These are phyloP conservation scores for Zaprionus nigranus DNA, from an alignment of 1,140 invertebrate species.

Conservation along the genomic window DNA sequence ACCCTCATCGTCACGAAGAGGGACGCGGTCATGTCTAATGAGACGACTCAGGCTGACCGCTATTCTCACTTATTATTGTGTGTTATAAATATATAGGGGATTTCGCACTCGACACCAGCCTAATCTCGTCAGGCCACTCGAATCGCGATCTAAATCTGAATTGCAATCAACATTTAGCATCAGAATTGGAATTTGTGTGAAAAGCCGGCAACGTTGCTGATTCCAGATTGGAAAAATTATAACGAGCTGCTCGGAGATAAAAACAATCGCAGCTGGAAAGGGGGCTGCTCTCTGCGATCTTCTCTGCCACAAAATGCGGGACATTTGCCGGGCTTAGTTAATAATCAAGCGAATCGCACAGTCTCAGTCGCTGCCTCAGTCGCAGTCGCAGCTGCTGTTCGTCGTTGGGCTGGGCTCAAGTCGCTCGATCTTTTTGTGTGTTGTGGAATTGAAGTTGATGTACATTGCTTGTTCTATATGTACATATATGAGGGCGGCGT, in stretches of 20 bases:
- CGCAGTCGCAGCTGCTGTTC: not conserved
- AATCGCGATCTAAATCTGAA: conserved; percentile 35
- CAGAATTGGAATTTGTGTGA: conserved; percentile 45
- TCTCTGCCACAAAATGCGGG: conserved; percentile 56
- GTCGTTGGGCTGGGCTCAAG: conserved; percentile 40
- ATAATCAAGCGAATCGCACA: conserved; percentile 60
- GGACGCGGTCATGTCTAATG: conserved; percentile 13
- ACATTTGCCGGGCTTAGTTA: conserved; percentile 72
- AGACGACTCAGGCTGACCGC: not conserved
- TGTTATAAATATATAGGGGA: conserved; percentile 29
- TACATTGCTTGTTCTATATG: conserved; percentile 35
- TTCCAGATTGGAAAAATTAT: conserved; percentile 72
- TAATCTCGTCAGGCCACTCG: conserved; percentile 27
- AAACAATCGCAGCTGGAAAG: conserved; percentile 69
- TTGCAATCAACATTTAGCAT: conserved; percentile 16
- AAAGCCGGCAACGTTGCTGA: conserved; percentile 61
- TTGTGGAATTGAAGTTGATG: conserved; percentile 73
- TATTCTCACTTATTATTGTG: not conserved
- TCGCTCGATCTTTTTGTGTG: conserved; percentile 49
- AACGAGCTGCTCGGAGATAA: conserved; percentile 62
- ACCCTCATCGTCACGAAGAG: conserved; percentile 34
- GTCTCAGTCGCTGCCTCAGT: not conserved
- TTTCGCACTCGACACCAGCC: conserved; percentile 34
- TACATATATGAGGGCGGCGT: conserved; percentile 67
- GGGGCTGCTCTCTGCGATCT: conserved; percentile 30